phyloP scores from a whole-genome alignment of 2,113 vertebrate genomes.

The Pipa parva region DNA sequence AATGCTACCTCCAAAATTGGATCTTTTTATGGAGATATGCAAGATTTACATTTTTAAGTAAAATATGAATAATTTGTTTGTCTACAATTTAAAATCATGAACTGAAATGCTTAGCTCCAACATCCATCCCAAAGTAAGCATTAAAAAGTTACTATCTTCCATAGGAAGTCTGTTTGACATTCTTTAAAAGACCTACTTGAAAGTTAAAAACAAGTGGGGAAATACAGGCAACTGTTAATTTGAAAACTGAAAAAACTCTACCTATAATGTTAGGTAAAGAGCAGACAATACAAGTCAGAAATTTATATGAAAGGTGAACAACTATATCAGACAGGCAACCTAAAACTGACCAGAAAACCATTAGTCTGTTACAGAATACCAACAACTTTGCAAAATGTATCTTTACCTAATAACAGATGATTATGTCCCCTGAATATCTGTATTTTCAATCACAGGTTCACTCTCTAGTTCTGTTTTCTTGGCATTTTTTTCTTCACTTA shows the following conservation, averaged over 20 bases:
- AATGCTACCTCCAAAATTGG: conserved; percentile 21
- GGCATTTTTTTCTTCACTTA: conserved; percentile 87
- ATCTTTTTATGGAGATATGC: no score
- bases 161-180: conserved; percentile 90
- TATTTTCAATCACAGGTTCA: conserved; percentile 98
- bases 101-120: conserved; percentile 76
- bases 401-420: conserved; percentile 99
- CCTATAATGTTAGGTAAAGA: conserved; percentile 90
- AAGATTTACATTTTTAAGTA: conserved; percentile 45
- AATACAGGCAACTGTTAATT: conserved; percentile 69
- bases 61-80: conserved; percentile 73
- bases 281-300: conserved; percentile 89
- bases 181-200: conserved; percentile 70
- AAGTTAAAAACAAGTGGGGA: conserved; percentile 75
- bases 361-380: conserved; percentile 96
- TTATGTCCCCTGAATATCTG: conserved; percentile 99
- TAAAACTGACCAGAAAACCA: conserved; percentile 90
- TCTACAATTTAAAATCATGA: conserved; percentile 83
- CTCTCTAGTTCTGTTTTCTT: conserved; percentile 87
- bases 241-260: conserved; percentile 78
- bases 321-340: conserved; percentile 77
- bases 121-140: conserved; percentile 74
- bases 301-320: conserved; percentile 91
- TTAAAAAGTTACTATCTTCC: conserved; percentile 90
- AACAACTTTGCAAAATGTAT: conserved; percentile 99